phyloP scores from a whole-genome alignment of 2,113 vertebrate genomes.

The Morone chrysops region DNA sequence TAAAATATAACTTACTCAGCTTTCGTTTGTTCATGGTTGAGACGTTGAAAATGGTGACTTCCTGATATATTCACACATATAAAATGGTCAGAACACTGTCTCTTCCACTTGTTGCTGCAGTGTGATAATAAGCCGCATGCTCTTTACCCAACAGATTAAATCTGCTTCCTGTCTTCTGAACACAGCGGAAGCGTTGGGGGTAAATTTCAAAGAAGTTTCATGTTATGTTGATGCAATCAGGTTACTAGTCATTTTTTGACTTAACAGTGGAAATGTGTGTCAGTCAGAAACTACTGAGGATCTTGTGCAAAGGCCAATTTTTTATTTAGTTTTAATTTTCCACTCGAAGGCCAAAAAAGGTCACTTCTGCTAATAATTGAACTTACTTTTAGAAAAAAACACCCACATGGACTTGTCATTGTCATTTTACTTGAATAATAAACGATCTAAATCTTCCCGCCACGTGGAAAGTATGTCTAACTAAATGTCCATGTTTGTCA shows the following conservation, averaged over 20 bases:
- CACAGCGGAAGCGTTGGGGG: conserved; percentile 45
- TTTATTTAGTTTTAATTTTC: not conserved
- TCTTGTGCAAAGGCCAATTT: not conserved
- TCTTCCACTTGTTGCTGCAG: conserved; percentile 14
- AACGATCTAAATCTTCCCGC: not conserved
- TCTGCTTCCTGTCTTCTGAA: conserved; percentile 62
- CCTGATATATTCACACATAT: not conserved
- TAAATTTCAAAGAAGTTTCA: not conserved
- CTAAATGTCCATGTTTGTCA: not conserved
- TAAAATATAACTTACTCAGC: conserved; percentile 61
- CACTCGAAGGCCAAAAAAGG: not conserved
- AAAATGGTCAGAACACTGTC: too few species aligned
- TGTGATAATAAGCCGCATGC: not conserved
- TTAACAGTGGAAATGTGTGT: not conserved
- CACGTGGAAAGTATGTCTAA: not conserved
- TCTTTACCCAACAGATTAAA: conserved; percentile 6
- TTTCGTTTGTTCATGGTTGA: conserved; percentile 71
- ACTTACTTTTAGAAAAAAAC: too few species aligned
- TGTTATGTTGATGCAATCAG: conserved; percentile 13
- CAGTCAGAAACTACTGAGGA: not conserved
- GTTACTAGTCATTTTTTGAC: not conserved
- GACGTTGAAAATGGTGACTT: not conserved
- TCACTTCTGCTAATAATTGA: not conserved
- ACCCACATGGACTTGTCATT: too few species aligned
- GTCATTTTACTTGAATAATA: not conserved